Conservation (phyloP, 1,140 invertebrate species). For the Brachionus rotundiformis region DNA sequence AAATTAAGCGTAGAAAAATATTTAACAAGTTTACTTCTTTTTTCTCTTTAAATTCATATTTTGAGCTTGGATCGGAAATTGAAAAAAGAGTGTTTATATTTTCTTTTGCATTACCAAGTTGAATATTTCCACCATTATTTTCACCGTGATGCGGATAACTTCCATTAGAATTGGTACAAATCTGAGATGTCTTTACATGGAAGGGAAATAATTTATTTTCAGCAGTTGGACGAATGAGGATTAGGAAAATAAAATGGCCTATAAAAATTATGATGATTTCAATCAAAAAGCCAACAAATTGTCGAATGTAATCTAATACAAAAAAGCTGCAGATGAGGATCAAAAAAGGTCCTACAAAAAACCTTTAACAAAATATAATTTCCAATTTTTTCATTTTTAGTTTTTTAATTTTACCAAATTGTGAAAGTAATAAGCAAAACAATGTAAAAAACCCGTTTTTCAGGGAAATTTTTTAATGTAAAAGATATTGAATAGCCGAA, state of each 20-base stretch:
- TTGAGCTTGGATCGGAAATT: not conserved
- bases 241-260: constrained; percentile 72
- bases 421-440: constrained; percentile 78
- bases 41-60: constrained; percentile 11
- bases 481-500: constrained; percentile 79
- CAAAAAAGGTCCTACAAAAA: constrained; percentile 74
- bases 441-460: constrained; percentile 73
- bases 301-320: constrained; percentile 80
- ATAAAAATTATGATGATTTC: constrained; percentile 73
- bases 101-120: not conserved
- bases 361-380: constrained; percentile 62
- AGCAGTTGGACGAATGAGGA: constrained; percentile 75
- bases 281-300: constrained; percentile 76
- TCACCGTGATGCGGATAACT: constrained; percentile 43
- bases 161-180: constrained; percentile 55
- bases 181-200: constrained; percentile 79
- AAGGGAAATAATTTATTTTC: constrained; percentile 84
- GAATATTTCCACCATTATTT: constrained; percentile 12
- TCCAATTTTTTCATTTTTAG: constrained; percentile 1
- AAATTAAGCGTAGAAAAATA: too few relatives aligned
- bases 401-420: constrained; percentile 69
- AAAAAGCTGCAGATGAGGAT: constrained; percentile 78
- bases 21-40: not conserved
- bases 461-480: constrained; percentile 79
- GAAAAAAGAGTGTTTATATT: not conserved